phyloP scores from a whole-genome alignment of 2,888 invertebrate genomes.

The Dasysyrphus albostriatus region DNA sequence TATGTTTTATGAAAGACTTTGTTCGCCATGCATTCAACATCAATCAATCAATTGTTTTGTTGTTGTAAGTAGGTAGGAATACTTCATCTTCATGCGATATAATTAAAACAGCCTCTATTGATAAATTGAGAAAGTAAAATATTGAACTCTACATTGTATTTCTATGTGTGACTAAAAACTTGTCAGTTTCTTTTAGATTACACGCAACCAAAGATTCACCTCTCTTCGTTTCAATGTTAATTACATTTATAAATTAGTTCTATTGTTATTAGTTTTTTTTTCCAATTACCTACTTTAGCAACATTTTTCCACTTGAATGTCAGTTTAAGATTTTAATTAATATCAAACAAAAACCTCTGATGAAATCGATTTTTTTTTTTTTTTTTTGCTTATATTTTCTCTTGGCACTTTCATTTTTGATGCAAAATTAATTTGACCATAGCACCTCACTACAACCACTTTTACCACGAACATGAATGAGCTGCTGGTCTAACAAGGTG shows the following conservation, averaged over 20 bases:
- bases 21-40: no score
- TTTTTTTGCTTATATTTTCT: neutral
- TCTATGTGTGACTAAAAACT: neutral
- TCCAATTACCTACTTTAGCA: neutral
- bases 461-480: slow-evolving; percentile 24
- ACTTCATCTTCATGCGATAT: no score
- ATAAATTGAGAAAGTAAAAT: no score
- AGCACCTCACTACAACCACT: slow-evolving; percentile 20
- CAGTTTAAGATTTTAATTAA: slow-evolving; percentile 35
- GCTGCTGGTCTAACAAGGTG: slow-evolving; percentile 11
- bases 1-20: no score
- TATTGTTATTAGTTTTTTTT: neutral
- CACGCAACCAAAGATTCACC: neutral
- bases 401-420: slow-evolving; percentile 31
- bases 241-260: slow-evolving; percentile 17
- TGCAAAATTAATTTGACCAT: slow-evolving; percentile 10
- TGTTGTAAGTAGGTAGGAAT: no score
- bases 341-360: slow-evolving; percentile 22
- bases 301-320: slow-evolving; percentile 6
- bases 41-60: no score
- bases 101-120: no score
- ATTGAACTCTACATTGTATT: no score
- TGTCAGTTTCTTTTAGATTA: neutral
- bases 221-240: neutral
- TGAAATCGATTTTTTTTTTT: slow-evolving; percentile 18